A percentile compares a stretch with the other conserved stretches of the same genome.
Conservation (phyloP, 2,888 invertebrate species). For the Stenoptilia bipunctidactyla region DNA sequence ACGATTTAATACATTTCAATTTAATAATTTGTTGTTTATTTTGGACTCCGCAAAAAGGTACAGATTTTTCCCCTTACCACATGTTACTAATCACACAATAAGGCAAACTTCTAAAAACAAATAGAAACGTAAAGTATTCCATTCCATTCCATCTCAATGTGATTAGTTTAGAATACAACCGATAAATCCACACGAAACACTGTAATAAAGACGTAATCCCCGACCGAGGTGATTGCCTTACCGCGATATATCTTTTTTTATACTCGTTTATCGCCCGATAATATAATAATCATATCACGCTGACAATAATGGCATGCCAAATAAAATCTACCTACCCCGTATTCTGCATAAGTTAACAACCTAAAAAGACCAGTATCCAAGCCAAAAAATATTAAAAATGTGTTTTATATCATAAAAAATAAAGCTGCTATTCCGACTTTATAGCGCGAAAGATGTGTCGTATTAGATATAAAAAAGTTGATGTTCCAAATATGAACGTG, state of each 20-base stretch:
- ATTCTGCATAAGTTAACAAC: constrained; percentile 30
- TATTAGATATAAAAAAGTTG: constrained; percentile 21
- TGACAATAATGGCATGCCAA: constrained; percentile 66
- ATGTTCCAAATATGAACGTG: constrained; percentile 56
- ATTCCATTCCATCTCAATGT: constrained; percentile 20
- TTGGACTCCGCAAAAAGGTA: no score
- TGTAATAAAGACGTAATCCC: constrained; percentile 57
- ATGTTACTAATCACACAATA: no score
- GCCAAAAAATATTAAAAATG: constrained; percentile 8
- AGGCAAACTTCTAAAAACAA: no score
- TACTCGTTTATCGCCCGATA: constrained; percentile 64
- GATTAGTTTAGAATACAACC: constrained; percentile 42
- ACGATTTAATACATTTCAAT: no score
- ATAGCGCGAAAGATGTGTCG: background rate
- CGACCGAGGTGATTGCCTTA: constrained; percentile 51
- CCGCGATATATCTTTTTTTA: constrained; percentile 59
- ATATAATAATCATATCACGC: constrained; percentile 67
- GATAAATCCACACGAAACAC: constrained; percentile 56
- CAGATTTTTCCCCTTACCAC: no score
- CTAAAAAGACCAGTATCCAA: constrained; percentile 25
- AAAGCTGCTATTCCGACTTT: background rate
- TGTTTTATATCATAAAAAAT: background rate
- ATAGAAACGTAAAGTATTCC: background rate
- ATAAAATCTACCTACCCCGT: constrained; percentile 64
- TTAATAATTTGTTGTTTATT: no score